A percentile compares a stretch with the other conserved stretches of the same genome.
phyloP scores from a whole-genome alignment of 2,113 vertebrate genomes.

The Pardalotus punctatus region DNA sequence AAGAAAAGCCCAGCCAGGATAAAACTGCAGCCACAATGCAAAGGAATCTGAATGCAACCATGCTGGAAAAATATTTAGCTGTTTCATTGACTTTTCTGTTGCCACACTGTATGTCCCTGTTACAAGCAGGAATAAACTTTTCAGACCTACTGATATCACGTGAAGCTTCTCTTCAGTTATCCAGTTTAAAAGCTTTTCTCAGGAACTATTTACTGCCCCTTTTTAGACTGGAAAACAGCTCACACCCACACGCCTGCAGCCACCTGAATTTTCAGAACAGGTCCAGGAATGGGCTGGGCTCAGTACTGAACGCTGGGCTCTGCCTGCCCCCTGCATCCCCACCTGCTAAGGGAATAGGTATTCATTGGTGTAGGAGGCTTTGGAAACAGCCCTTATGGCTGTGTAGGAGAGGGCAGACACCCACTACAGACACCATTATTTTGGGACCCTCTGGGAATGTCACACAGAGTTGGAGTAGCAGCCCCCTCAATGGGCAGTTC shows the following conservation, averaged over 20 bases:
- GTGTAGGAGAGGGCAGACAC: not conserved
- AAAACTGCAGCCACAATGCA: not conserved
- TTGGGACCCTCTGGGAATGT: not conserved
- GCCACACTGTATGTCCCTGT: too few species aligned
- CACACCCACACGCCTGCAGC: accelerated
- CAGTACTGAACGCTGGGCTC: accelerated
- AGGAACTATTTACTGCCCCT: not conserved
- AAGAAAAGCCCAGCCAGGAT: not conserved
- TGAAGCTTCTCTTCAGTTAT: not conserved
- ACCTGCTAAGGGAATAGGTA: not conserved
- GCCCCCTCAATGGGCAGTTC: not conserved
- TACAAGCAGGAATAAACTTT: not conserved
- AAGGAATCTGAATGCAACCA: not conserved
- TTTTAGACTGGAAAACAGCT: not conserved
- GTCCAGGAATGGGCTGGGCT: not conserved
- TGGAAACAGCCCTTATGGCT: not conserved
- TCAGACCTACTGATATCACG: accelerated
- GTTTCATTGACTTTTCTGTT: not conserved
- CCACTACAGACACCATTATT: not conserved
- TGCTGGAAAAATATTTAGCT: not conserved
- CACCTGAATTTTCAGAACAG: not conserved
- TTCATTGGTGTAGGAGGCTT: not conserved
- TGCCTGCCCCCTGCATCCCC: not conserved
- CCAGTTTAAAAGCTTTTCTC: not conserved
- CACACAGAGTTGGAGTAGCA: not conserved